Percentiles rank a stretch among this genome's conserved stretches.
Evolutionary conservation across 92 coral and sea anemone species (phyloP).

Genomic region (Zoanthus solanderi): DNA sequence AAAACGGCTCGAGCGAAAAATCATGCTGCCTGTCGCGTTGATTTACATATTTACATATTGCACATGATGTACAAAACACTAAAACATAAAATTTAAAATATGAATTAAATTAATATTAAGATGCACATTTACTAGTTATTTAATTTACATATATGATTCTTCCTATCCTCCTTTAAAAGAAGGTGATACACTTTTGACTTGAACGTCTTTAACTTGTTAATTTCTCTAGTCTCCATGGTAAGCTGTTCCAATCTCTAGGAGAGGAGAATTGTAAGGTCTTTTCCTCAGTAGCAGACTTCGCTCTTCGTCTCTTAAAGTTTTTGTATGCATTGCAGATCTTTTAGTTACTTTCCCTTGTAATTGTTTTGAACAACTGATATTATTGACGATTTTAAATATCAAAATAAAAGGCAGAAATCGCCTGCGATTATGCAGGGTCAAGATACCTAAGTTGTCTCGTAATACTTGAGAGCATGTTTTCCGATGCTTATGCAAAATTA

Average conservation of each 20-base stretch:
- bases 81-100: background rate
- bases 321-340: background rate
- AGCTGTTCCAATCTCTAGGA: conserved; percentile 4
- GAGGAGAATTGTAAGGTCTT: conserved; percentile 15
- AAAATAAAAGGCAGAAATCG: background rate
- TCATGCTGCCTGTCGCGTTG: no score
- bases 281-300: conserved; percentile 3
- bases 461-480: no score
- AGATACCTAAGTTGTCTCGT: no score
- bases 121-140: background rate
- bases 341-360: background rate
- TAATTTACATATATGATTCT: conserved; percentile 7
- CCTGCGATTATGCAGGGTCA: no score
- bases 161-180: conserved; percentile 19
- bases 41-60: no score
- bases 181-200: conserved; percentile 7
- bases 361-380: background rate
- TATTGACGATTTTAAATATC: background rate
- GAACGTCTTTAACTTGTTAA: conserved; percentile 19
- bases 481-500: no score
- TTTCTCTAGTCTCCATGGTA: conserved; percentile 9
- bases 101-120: background rate
- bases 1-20: no score
- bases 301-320: background rate
- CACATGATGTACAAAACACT: no score